A percentile compares a stretch with the other conserved stretches of the same genome.
Evolutionary conservation across 1,140 invertebrate species (phyloP).

Genomic region (Cydia fagiglandana): DNA sequence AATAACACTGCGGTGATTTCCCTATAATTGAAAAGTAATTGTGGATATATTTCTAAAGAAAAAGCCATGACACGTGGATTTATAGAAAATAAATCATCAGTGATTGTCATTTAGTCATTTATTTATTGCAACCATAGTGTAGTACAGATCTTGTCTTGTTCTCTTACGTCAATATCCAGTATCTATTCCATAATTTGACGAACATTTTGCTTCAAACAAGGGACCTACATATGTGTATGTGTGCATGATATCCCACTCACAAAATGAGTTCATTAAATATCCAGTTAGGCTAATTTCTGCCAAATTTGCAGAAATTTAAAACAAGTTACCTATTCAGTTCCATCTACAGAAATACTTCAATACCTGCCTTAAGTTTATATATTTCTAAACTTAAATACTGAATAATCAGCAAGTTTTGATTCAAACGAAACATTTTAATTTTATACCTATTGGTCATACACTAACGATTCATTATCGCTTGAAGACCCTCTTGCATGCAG

Average conservation of each 20-base stretch:
- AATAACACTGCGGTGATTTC: neutral
- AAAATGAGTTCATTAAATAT: too few species aligned
- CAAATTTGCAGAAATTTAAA: neutral
- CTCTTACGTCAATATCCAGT: too few species aligned
- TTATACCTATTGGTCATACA: slow-evolving; percentile 11
- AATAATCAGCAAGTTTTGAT: slow-evolving; percentile 1
- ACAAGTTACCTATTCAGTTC: neutral
- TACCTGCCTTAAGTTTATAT: neutral
- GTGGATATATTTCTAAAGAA: too few species aligned
- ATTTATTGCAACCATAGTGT: too few species aligned
- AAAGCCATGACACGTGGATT: too few species aligned
- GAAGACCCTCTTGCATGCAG: neutral
- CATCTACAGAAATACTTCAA: slow-evolving; percentile 4
- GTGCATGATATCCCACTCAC: too few species aligned
- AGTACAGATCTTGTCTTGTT: too few species aligned
- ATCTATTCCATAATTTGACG: too few species aligned
- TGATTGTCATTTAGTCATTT: too few species aligned
- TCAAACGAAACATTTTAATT: neutral
- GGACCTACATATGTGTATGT: too few species aligned
- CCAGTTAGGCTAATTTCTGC: neutral
- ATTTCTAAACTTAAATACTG: slow-evolving; percentile 16
- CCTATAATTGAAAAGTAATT: neutral
- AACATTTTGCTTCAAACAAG: too few species aligned
- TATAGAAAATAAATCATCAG: too few species aligned
- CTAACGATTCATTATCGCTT: neutral